These are phyloP conservation scores for Ooceraea biroi DNA, from an alignment of 1,140 invertebrate species.

Conservation along the genomic window DNA sequence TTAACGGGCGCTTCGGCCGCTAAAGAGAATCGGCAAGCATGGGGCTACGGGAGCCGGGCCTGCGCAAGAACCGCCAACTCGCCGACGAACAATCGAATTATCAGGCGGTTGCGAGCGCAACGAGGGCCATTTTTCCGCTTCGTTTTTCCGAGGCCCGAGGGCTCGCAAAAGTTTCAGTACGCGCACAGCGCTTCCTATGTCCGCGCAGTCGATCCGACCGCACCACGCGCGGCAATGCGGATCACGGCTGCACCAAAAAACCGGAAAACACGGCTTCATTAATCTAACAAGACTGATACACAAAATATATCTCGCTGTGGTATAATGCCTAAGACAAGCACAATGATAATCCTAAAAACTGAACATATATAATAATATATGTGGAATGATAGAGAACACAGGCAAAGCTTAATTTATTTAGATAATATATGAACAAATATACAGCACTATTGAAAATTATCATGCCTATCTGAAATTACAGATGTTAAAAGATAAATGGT, in stretches of 20 bases:
- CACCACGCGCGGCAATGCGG: constrained; percentile 52
- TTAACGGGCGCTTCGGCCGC: constrained; percentile 57
- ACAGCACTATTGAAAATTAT: not conserved
- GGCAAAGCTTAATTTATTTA: constrained; percentile 26
- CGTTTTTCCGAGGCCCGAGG: constrained; percentile 63
- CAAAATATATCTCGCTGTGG: constrained; percentile 40
- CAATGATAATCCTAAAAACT: too few species aligned
- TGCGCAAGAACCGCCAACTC: constrained; percentile 48
- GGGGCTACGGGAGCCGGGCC: constrained; percentile 7
- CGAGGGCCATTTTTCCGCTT: constrained; percentile 69
- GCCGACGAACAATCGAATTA: constrained; percentile 70
- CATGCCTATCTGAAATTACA: not conserved
- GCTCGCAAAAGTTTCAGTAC: constrained; percentile 67
- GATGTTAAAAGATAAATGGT: too few species aligned
- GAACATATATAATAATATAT: too few species aligned
- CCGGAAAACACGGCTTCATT: constrained; percentile 66
- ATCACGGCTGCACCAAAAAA: constrained; percentile 68
- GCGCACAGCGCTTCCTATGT: constrained; percentile 32
- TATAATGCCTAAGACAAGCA: constrained; percentile 16
- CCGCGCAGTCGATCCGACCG: not conserved
- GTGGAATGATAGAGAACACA: constrained; percentile 12
- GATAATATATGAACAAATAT: not conserved
- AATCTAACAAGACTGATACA: constrained; percentile 67
- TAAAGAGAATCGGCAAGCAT: constrained; percentile 68
- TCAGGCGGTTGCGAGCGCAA: constrained; percentile 69